Evolutionary conservation across 2,797 vertebrate species (phyloP), one percentile per base, ranked within the genome.

Genomic region (Pyrocephalus nanus): DNA sequence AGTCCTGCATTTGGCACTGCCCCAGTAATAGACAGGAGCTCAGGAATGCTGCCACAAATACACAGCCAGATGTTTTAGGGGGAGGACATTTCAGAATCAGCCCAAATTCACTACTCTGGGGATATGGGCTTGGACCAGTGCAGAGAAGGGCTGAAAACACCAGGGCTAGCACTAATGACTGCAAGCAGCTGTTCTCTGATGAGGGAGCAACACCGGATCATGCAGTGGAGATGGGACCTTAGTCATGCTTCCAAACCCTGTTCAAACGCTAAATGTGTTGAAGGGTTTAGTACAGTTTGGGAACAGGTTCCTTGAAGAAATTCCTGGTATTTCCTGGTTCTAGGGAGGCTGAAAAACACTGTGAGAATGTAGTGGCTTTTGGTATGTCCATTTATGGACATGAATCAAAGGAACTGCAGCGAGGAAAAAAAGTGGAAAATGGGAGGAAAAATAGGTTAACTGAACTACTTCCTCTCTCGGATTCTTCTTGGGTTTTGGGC

Each of bases 351-450:
- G 95, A 95, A 96, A 96, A 96, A 96, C 92, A 89, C 88, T 95
- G 94, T 96, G 96, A 96, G 93, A 95, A 94, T 95, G 96, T 94
- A 86, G 93, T 90, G 90, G 92, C 77, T 96, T 97, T 92, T 76
- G 93, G 93, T 95, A 97, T 96, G 94, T 94, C 96, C 96, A 97
- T 97, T 96, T 97, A 97, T 96, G 96, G 96, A 92, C 95, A 97
- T 96, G 91, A 97, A 96, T 94, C 90, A 93, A 96, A 97, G 94
- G 93, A 91, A 95, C 91, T 96, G 89, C 75, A 96, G 85, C 82
- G 95, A 95, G 92, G 81, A 91, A 95, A 95, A 94, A 92, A 96
- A 97, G 94, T 97, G 96, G 96, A 96, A 97, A 97, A 97, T 90
- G 54, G 91, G 94, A 96, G 93, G 92, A 96, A 91, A 96, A 97